Base-by-base conservation (phyloP, 2,797 vertebrate species). In the Ceryle rudis region DNA sequence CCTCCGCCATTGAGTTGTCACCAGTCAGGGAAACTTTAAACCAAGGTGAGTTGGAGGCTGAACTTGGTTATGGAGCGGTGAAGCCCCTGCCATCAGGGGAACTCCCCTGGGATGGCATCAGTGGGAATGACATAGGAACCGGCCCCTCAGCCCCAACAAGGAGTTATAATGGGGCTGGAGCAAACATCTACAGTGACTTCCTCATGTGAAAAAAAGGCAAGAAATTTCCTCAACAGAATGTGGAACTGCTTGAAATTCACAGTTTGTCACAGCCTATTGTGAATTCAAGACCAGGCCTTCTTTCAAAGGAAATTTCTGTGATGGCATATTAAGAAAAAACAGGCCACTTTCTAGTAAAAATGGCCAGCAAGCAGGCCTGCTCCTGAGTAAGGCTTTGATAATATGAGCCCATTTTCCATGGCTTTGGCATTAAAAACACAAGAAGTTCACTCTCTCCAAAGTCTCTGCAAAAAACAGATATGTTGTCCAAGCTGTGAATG, bases 131-230 rank as follows among this genome's bases (percentile, higher is more conserved):
- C n/a, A 19, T 28, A 23, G 74, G 47, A 77, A 10, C n/a, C 0
- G 0, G 17, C 9, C 44, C 54, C 60, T 7, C 0, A 1, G 65
- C 2, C 1, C 26, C 0, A 0, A 25, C 1, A 2, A 11, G 52
- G 61, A 82, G 10, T 12, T 33, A 5, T 9, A 49, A 39, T 7
- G 14, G 58, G 54, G 39, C 82, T 60, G 70, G 33, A 86, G 60
- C n/a, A 84, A 81, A 83, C 7, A 49, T n/a, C 58, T 58, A 20
- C 3, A 0, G 22, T 26, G 49, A 28, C 35, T 62, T 73, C 9
- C 9, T 77, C 23, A 3, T 65, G 25, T 42, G 33, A 70, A 88
- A 44, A 44, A 80, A 75, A 69, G n/a, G 47, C 5, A 10, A 86
- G 42, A 81, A 42, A 42, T n/a, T 74, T 64, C 86, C 81, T 33